phyloP scores from a whole-genome alignment of 2,113 vertebrate species.

The Pogona vitticeps region DNA sequence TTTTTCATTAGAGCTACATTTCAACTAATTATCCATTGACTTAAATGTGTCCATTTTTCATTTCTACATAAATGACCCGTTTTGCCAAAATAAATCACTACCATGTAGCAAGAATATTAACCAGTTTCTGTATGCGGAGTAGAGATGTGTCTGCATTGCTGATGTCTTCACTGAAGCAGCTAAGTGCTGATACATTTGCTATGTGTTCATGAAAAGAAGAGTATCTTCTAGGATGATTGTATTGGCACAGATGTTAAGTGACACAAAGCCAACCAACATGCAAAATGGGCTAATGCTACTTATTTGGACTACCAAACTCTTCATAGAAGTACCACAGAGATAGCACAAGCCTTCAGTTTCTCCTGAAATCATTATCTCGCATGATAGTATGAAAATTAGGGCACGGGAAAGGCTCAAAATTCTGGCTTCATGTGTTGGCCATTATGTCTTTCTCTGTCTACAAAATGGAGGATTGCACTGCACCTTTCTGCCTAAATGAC shows the following conservation, averaged over 20 bases:
- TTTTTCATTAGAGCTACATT: slow-evolving; percentile 12
- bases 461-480: too few species aligned
- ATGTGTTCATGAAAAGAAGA: slow-evolving; percentile 16
- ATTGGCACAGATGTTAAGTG: slow-evolving; percentile 59
- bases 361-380: too few species aligned
- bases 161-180: slow-evolving; percentile 24
- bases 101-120: slow-evolving; percentile 31
- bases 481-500: too few species aligned
- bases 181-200: slow-evolving; percentile 38
- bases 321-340: too few species aligned
- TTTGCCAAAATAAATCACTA: neutral
- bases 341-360: too few species aligned
- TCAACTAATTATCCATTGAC: neutral
- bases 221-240: slow-evolving; percentile 57
- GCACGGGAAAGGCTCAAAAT: too few species aligned
- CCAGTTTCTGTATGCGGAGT: slow-evolving; percentile 23
- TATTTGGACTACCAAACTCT: too few species aligned
- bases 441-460: too few species aligned
- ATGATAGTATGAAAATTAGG: too few species aligned
- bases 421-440: too few species aligned
- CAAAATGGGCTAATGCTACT: too few species aligned
- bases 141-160: slow-evolving; percentile 4
- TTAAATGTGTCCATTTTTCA: slow-evolving; percentile 20
- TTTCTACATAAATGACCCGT: slow-evolving; percentile 17
- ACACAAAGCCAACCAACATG: slow-evolving; percentile 50